Conservation (phyloP, 2,797 vertebrate species). For the Momotus momota region DNA sequence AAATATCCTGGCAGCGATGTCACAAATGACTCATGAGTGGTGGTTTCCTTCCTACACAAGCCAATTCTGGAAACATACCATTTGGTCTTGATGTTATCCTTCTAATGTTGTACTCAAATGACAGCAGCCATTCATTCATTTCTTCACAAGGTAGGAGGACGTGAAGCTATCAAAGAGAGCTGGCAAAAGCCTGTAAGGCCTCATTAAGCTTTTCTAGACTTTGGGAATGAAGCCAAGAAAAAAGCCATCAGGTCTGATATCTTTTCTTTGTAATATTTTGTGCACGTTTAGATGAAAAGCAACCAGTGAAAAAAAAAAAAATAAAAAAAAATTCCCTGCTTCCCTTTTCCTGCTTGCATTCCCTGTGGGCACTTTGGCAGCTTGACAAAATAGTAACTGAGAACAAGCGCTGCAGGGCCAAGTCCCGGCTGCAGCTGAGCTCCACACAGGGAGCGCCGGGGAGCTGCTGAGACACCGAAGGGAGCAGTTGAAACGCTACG, state of each 20-base stretch:
- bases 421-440: neutral
- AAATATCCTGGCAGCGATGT: neutral
- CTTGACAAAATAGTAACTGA: slow-evolving; percentile 48
- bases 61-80: neutral
- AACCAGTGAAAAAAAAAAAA: neutral
- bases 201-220: slow-evolving; percentile 5
- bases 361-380: slow-evolving; percentile 28
- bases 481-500: accelerated
- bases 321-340: neutral
- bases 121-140: slow-evolving; percentile 7
- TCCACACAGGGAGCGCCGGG: accelerated
- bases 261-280: neutral
- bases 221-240: slow-evolving; percentile 15
- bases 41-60: neutral
- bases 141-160: neutral
- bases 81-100: neutral
- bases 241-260: neutral
- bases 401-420: slow-evolving; percentile 17
- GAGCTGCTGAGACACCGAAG: neutral
- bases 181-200: neutral
- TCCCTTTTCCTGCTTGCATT: slow-evolving; percentile 39
- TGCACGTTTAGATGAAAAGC: slow-evolving; percentile 2
- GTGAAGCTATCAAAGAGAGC: neutral
- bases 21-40: neutral
- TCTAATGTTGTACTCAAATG: neutral